phyloP scores from a whole-genome alignment of 2,888 invertebrate genomes.

The Orthosia incerta region DNA sequence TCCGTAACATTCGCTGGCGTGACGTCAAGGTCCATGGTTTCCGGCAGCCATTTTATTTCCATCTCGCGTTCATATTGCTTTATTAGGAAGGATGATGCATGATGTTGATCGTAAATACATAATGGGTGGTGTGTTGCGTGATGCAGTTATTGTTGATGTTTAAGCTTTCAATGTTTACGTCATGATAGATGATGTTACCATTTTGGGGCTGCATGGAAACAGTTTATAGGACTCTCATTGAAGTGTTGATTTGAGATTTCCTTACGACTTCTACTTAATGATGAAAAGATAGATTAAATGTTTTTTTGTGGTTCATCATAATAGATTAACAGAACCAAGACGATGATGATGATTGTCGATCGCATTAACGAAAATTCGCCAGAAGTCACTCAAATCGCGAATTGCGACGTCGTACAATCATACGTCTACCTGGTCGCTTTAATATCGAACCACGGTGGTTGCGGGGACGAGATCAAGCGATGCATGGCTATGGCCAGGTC shows the following conservation, averaged over 20 bases:
- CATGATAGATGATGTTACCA: neutral
- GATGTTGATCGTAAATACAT: neutral
- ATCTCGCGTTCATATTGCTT: slow-evolving; percentile 38
- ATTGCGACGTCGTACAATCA: no score
- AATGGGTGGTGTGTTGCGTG: slow-evolving; percentile 8
- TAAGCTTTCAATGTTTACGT: neutral
- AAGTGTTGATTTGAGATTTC: neutral
- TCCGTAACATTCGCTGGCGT: slow-evolving; percentile 23
- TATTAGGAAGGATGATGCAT: slow-evolving; percentile 28
- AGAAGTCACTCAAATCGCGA: no score
- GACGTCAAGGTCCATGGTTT: slow-evolving; percentile 52
- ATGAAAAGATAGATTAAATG: neutral
- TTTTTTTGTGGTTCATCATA: neutral
- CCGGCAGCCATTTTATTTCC: slow-evolving; percentile 37
- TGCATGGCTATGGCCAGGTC: no score
- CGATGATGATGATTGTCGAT: no score
- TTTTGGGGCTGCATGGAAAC: neutral
- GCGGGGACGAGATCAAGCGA: no score
- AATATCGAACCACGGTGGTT: no score
- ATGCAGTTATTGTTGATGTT: slow-evolving; percentile 7
- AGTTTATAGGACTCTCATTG: neutral
- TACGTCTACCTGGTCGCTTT: no score
- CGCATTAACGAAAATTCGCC: no score
- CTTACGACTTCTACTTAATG: no score
- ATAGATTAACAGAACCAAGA: no score